Conservation (phyloP, 2,113 vertebrate genomes). For the Colossoma macropomum region DNA sequence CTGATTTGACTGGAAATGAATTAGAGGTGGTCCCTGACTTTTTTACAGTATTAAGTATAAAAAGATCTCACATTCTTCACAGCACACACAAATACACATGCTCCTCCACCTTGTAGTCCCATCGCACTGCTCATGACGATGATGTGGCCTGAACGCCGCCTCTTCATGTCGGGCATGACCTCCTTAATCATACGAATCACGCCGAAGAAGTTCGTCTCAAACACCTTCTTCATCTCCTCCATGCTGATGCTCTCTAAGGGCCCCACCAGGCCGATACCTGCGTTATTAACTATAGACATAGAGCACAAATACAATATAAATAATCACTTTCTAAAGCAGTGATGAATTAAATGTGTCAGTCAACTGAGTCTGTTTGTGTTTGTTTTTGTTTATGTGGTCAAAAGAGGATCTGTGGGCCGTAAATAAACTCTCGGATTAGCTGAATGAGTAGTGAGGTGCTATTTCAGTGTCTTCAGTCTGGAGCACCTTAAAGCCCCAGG, state of each 20-base stretch:
- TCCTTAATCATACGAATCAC: constrained; percentile 80
- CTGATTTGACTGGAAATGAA: too few relatives aligned
- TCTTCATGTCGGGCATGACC: constrained; percentile 80
- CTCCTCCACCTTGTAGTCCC: constrained; percentile 75
- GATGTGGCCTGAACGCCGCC: constrained; percentile 73
- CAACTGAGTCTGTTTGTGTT: not conserved
- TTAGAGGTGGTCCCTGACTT: too few relatives aligned
- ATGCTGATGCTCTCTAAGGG: constrained; percentile 77
- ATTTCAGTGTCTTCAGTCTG: not conserved
- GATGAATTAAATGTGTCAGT: not conserved
- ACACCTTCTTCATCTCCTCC: constrained; percentile 78
- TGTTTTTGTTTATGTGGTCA: not conserved
- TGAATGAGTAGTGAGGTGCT: not conserved
- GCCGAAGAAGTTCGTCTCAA: constrained; percentile 80
- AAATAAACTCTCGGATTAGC: not conserved
- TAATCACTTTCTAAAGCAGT: too few relatives aligned
- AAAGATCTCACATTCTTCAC: too few relatives aligned
- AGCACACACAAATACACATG: constrained; percentile 37
- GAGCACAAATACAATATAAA: not conserved
- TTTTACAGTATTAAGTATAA: too few relatives aligned
- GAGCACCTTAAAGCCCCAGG: not conserved
- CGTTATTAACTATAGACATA: constrained; percentile 72
- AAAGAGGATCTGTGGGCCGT: not conserved
- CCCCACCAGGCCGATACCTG: constrained; percentile 77
- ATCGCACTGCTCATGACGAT: constrained; percentile 78